Evolutionary conservation across 2,113 vertebrate genomes (phyloP), one percentile per base, ranked within the genome.

Genomic region (Melanerpes aurifrons): DNA sequence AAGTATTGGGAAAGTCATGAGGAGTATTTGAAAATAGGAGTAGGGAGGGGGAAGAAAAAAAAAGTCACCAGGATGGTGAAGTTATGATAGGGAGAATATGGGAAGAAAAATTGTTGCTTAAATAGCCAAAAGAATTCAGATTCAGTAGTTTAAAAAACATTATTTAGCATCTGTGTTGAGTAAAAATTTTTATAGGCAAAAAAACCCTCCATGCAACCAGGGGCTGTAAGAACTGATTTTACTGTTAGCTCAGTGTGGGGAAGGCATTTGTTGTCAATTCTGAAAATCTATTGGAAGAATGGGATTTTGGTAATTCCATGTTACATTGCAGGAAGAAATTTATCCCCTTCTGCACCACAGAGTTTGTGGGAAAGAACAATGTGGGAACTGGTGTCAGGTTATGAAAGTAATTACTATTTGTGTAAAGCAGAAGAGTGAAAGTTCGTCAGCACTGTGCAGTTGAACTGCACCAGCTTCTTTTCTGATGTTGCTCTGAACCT

Each of bases 321-420:
- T 7, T 15, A 53, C 10, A 2, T 61, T 61, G 57, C 64, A 69
- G 53, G 77, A 43, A 48, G 32, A 31, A 15, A 9, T 5, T 17
- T 0, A 64, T 61, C 43, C 21, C 7, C 5, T 58, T 61, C 32
- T 74, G 62, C 5, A 3, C 7, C 1, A 0, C 1, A 19, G 4
- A 40, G 50, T 56, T 59, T 76, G 75, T 91, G 82, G 67, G 70
- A 94, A 67, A 15, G 64, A 80, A 2, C 17, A 8, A 17, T 22
- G 48, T 94, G 91, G 93, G 86, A 92, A 72, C 37, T 37, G 43
- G 15, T 61, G 58, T 53, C 37, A 12, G 62, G 37, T 57, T 61
- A 3, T 77, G 35, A 2, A 5, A n/a, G 45, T 74, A 70, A 59
- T 64, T 74, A 47, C 11, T 56, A 43, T 77, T 86, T 77, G 72